Conservation (phyloP, 2,888 invertebrate genomes). For the Hydroisotoma schaefferi region DNA sequence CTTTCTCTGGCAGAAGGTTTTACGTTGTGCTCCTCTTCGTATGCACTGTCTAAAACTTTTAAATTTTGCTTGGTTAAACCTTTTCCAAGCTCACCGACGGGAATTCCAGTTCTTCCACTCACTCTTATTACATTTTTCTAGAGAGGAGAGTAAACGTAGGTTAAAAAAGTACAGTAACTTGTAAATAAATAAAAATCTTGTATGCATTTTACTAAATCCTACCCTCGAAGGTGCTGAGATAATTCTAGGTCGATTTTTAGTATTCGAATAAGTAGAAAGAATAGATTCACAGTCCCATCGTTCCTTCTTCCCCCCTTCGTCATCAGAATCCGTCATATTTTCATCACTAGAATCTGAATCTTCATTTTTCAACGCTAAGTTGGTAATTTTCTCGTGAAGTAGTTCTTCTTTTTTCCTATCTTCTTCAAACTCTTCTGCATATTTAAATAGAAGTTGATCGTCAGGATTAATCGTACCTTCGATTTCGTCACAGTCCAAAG, state of each 20-base stretch:
- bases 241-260: conserved; percentile 87
- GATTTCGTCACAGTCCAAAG: conserved; percentile 84
- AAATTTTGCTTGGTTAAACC: conserved; percentile 67
- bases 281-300: conserved; percentile 92
- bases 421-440: conserved; percentile 71
- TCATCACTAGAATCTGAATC: conserved; percentile 44
- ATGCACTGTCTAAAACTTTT: conserved; percentile 57
- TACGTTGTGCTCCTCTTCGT: conserved; percentile 27
- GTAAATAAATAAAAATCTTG: conserved; percentile 2
- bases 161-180: background rate
- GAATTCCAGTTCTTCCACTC: conserved; percentile 66
- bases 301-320: conserved; percentile 57
- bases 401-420: conserved; percentile 54
- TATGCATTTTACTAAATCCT: conserved; percentile 43
- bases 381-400: conserved; percentile 39
- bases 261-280: conserved; percentile 81
- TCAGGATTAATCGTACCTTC: conserved; percentile 70
- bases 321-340: conserved; percentile 56
- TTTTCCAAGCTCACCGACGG: conserved; percentile 63
- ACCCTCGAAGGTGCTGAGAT: conserved; percentile 68
- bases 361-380: conserved; percentile 42
- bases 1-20: conserved; percentile 18
- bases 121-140: conserved; percentile 40
- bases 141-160: conserved; percentile 1
- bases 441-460: conserved; percentile 67